Evolutionary conservation across 2,113 vertebrate species (phyloP).

Genomic region (Myiopsitta monachus): DNA sequence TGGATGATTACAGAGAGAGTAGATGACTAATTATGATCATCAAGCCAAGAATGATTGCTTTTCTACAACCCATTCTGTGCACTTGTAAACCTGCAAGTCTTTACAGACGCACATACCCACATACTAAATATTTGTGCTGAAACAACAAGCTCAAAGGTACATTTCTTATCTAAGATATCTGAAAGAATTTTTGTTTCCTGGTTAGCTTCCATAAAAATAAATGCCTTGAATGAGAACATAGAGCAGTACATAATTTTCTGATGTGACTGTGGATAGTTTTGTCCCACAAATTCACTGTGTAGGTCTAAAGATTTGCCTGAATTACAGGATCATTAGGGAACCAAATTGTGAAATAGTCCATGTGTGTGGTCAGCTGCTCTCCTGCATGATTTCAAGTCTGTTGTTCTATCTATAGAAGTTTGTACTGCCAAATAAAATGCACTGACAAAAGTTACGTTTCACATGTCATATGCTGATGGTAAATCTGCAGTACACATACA

Average conservation of each 20-base stretch:
- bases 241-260: background rate
- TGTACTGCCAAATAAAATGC: background rate
- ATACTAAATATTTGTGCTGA: background rate
- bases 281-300: background rate
- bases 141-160: background rate
- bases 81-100: background rate
- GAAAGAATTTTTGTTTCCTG: background rate
- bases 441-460: background rate
- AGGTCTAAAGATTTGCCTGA: background rate
- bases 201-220: background rate
- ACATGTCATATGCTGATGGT: background rate
- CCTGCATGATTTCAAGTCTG: background rate
- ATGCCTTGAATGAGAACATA: background rate
- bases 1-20: background rate
- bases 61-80: background rate
- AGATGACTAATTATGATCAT: background rate
- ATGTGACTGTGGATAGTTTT: background rate
- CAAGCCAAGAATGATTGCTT: background rate
- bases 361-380: background rate
- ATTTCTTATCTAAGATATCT: background rate
- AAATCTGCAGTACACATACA: background rate
- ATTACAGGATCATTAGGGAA: background rate
- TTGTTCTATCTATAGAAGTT: background rate
- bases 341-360: background rate
- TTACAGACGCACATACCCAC: background rate